These are phyloP conservation scores for Nebria salina DNA, from an alignment of 2,888 invertebrate genomes.

Conservation along the genomic window DNA sequence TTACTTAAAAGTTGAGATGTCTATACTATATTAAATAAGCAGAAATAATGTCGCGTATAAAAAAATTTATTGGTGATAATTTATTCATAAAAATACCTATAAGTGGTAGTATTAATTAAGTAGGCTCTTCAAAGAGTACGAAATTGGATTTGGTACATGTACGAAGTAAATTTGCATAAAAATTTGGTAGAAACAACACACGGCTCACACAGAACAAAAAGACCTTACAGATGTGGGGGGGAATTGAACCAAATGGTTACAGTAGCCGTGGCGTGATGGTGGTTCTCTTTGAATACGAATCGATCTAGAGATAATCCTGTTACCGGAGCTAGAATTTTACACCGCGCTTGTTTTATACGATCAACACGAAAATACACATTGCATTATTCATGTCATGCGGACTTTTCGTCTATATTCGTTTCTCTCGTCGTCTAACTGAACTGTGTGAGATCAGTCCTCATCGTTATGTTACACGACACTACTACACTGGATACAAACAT, in stretches of 20 bases:
- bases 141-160: neutral
- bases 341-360: constrained; percentile 22
- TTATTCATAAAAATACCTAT: neutral
- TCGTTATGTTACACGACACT: too few relatives aligned
- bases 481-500: too few relatives aligned
- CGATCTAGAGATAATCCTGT: constrained; percentile 17
- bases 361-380: constrained; percentile 21
- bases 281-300: constrained; percentile 16
- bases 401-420: neutral
- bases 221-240: neutral
- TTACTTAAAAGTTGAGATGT: too few relatives aligned
- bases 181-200: constrained; percentile 1
- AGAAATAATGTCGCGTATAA: too few relatives aligned
- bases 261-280: constrained; percentile 7
- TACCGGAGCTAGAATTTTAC: constrained; percentile 3
- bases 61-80: too few relatives aligned
- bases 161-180: neutral
- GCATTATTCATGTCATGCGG: constrained; percentile 16
- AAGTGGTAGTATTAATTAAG: neutral
- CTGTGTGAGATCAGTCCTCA: too few relatives aligned
- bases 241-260: constrained; percentile 7
- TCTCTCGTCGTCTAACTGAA: too few relatives aligned
- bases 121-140: neutral
- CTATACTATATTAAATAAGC: too few relatives aligned
- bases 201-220: neutral